A percentile compares a stretch with the other conserved stretches of the same genome.
These are phyloP conservation scores for Emesis furor DNA, from an alignment of 2,888 invertebrate species.

Conservation along the genomic window DNA sequence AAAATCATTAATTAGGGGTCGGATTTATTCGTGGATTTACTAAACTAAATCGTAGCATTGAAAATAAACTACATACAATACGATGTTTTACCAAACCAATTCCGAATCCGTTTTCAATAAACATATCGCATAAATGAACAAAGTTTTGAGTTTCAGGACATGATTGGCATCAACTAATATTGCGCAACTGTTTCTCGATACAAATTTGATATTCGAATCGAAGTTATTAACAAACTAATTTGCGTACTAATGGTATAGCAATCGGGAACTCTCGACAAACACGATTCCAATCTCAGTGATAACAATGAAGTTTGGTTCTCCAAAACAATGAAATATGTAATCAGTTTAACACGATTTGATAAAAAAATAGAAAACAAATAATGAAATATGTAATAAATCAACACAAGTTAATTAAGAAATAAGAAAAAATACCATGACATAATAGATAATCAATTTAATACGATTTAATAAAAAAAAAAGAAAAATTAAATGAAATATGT, in stretches of 20 bases:
- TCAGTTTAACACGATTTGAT: too few species aligned
- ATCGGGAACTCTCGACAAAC: slow-evolving; percentile 97
- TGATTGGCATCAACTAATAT: slow-evolving; percentile 21
- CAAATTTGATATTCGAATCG: not conserved
- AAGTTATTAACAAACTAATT: slow-evolving; percentile 28
- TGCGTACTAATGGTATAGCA: slow-evolving; percentile 96
- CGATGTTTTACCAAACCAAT: slow-evolving; percentile 7
- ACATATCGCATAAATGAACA: slow-evolving; percentile 7
- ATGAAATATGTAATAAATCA: too few species aligned
- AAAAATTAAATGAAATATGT: too few species aligned
- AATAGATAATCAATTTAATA: too few species aligned
- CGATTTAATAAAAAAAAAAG: too few species aligned
- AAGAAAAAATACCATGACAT: too few species aligned
- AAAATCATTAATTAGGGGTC: not conserved
- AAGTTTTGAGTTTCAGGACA: slow-evolving; percentile 10
- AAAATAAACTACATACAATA: slow-evolving; percentile 18
- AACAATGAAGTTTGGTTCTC: slow-evolving; percentile 94
- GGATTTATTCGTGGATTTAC: not conserved
- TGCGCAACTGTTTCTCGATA: slow-evolving; percentile 16
- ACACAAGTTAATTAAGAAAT: too few species aligned
- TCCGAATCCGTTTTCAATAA: not conserved
- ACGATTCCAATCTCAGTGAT: slow-evolving; percentile 95
- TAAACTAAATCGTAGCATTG: not conserved
- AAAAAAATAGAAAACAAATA: too few species aligned
- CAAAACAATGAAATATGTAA: slow-evolving; percentile 93